Conservation (phyloP, 2,113 vertebrate species). For the Carassius carassius region DNA sequence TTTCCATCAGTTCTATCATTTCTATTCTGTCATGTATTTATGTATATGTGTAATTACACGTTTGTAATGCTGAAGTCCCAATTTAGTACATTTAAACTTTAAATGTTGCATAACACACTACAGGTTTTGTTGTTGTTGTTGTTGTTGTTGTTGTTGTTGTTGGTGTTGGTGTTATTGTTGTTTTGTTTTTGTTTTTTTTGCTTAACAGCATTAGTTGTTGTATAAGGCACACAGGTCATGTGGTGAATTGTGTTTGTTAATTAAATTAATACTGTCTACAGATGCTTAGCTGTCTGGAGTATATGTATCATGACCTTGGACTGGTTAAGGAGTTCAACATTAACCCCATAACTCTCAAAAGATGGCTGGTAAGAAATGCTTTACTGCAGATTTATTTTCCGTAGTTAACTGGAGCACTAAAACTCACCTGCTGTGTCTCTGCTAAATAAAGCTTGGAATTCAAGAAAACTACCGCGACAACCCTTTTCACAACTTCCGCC, state of each 20-base stretch:
- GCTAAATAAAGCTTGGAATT: constrained; percentile 73
- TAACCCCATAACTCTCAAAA: constrained; percentile 91
- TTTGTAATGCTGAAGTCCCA: not conserved
- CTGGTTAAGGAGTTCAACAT: constrained; percentile 94
- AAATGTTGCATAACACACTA: not conserved
- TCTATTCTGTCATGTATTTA: not conserved
- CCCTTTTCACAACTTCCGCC: constrained; percentile 98
- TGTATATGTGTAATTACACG: not conserved
- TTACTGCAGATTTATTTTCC: not conserved
- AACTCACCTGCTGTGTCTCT: not conserved
- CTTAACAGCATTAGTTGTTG: not conserved
- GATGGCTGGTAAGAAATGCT: constrained; percentile 87
- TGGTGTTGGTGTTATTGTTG: too few relatives aligned
- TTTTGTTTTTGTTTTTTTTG: too few relatives aligned
- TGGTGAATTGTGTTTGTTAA: not conserved
- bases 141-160: too few relatives aligned
- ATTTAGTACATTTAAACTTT: not conserved
- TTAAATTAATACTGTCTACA: constrained; percentile 58
- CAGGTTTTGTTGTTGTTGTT: too few relatives aligned
- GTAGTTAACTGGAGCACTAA: not conserved
- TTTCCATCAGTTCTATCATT: not conserved
- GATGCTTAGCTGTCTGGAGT: constrained; percentile 99
- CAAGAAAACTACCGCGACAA: constrained; percentile 97
- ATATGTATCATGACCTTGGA: constrained; percentile 96
- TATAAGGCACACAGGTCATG: not conserved